Evolutionary conservation across 2,888 invertebrate genomes (phyloP).

Genomic region (Galeruca laticollis): DNA sequence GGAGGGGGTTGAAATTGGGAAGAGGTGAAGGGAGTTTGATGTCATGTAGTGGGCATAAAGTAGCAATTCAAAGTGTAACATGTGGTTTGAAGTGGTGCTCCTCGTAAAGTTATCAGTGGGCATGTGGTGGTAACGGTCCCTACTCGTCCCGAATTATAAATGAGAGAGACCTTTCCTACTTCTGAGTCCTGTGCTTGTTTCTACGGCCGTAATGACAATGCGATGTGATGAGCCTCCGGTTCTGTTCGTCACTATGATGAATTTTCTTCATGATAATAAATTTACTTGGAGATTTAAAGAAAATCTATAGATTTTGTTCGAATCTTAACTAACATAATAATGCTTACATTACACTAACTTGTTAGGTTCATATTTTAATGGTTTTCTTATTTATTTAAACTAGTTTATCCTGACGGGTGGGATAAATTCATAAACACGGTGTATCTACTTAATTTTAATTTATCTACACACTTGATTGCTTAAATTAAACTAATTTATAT

Average conservation of each 20-base stretch:
- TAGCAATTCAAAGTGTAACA: conserved; percentile 67
- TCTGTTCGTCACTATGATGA: conserved; percentile 1
- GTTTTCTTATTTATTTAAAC: too few relatives aligned
- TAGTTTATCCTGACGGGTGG: too few relatives aligned
- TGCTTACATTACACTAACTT: too few relatives aligned
- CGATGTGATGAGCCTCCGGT: conserved; percentile 63
- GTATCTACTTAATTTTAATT: too few relatives aligned
- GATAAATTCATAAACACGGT: too few relatives aligned
- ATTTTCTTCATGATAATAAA: conserved; percentile 9
- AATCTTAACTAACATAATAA: too few relatives aligned
- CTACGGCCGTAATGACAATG: conserved; percentile 65
- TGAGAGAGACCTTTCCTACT: conserved; percentile 52
- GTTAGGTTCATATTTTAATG: too few relatives aligned
- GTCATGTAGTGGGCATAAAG: conserved; percentile 67
- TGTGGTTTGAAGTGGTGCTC: conserved; percentile 68
- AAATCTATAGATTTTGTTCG: too few relatives aligned
- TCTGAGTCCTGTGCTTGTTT: conserved; percentile 51
- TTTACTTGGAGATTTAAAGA: not conserved
- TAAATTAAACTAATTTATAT: too few relatives aligned
- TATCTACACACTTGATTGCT: too few relatives aligned
- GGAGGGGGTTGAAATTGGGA: conserved; percentile 37
- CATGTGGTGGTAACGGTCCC: conserved; percentile 67
- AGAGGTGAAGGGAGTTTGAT: conserved; percentile 54
- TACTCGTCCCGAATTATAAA: conserved; percentile 65
- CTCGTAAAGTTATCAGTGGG: conserved; percentile 68